phyloP scores from a whole-genome alignment of 2,888 invertebrate species.

The Rotaria magnacalcarata region DNA sequence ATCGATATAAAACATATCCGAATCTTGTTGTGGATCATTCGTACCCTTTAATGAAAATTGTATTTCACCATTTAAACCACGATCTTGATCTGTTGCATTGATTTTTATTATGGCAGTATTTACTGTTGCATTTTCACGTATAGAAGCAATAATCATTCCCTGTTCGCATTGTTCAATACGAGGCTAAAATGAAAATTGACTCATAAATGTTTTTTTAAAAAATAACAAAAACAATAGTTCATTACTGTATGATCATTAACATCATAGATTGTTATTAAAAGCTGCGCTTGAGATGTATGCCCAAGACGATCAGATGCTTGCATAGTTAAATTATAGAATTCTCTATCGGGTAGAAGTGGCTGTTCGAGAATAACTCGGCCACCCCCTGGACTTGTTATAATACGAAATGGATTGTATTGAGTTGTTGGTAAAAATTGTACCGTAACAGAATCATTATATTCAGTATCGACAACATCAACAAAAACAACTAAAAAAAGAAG shows the following conservation, averaged over 20 bases:
- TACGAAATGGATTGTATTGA: conserved; percentile 14
- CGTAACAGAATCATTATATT: conserved; percentile 16
- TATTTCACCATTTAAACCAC: conserved; percentile 66
- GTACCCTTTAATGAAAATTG: conserved; percentile 64
- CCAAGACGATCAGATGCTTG: conserved; percentile 2
- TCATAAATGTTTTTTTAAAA: neutral
- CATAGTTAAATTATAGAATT: conserved; percentile 19
- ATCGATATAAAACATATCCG: conserved; percentile 78
- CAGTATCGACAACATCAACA: conserved; percentile 17
- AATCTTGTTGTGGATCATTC: conserved; percentile 5
- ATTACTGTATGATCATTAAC: conserved; percentile 27
- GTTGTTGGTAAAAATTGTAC: conserved; percentile 21
- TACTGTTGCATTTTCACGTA: conserved; percentile 17
- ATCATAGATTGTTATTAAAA: conserved; percentile 25
- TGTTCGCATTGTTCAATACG: conserved; percentile 20
- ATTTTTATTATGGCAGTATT: neutral
- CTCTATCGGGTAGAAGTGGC: neutral
- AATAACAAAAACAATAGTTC: neutral
- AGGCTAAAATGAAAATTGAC: neutral
- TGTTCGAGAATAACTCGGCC: conserved; percentile 23
- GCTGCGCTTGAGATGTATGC: neutral
- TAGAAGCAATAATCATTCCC: neutral
- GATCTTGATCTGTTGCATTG: conserved; percentile 67
- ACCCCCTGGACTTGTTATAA: conserved; percentile 26
- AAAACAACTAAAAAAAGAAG: neutral